A percentile compares a stretch with the other conserved stretches of the same genome.
phyloP scores from a whole-genome alignment of 2,113 vertebrate species.

The Tragelaphus buxtoni region DNA sequence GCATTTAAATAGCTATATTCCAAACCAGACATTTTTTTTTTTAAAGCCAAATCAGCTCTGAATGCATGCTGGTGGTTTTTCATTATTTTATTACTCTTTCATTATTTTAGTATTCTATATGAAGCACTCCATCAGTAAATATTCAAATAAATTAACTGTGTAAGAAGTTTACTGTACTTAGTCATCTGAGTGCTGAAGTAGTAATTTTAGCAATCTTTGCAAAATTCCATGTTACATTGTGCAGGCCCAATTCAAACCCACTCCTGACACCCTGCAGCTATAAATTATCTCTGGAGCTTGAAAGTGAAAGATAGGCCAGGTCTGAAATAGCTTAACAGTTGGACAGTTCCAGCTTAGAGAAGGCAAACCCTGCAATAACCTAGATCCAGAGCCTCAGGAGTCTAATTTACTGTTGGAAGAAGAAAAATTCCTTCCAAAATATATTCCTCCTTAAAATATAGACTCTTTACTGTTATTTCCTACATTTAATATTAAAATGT shows the following conservation, averaged over 20 bases:
- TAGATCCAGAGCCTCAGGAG: not conserved
- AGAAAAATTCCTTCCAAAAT: not conserved
- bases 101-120: not conserved
- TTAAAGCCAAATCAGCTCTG: not conserved
- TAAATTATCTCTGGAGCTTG: not conserved
- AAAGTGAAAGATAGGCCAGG: not conserved
- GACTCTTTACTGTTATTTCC: not conserved
- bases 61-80: not conserved
- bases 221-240: not conserved
- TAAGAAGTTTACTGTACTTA: constrained; percentile 14
- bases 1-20: no score
- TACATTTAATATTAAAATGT: not conserved
- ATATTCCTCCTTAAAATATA: not conserved
- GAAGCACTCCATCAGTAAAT: constrained; percentile 35
- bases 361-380: not conserved
- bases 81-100: not conserved
- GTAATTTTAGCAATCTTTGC: not conserved
- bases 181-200: not conserved
- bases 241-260: not conserved
- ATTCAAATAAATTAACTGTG: constrained; percentile 41
- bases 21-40: not conserved
- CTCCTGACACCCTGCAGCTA: constrained; percentile 7
- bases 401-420: not conserved
- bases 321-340: not conserved
- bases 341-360: not conserved